Conservation (phyloP, 2,888 invertebrate genomes). For the Theristus sp. region DNA sequence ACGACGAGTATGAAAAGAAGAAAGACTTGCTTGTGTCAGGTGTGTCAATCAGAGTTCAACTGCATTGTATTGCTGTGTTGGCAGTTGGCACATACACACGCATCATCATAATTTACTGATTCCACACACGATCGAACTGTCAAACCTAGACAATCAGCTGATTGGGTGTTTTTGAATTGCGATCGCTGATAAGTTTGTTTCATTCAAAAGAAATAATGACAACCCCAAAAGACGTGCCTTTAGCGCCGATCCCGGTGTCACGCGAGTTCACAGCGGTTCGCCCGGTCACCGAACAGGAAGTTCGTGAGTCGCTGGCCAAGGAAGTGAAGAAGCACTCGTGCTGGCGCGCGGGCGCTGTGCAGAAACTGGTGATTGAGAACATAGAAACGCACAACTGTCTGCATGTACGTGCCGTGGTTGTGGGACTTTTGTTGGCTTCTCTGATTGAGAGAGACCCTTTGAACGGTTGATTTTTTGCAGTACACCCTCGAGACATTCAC, state of each 20-base stretch:
- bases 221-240: too few relatives aligned
- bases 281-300: conserved; percentile 22
- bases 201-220: too few relatives aligned
- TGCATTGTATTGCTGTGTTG: too few relatives aligned
- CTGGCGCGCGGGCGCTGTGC: conserved; percentile 17
- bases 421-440: neutral
- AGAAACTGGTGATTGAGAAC: conserved; percentile 22
- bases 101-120: too few relatives aligned
- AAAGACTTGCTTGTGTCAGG: neutral
- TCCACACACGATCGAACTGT: too few relatives aligned
- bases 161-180: too few relatives aligned
- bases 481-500: conserved; percentile 26
- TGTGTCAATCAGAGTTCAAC: too few relatives aligned
- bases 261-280: conserved; percentile 18
- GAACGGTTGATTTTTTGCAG: too few relatives aligned
- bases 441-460: too few relatives aligned
- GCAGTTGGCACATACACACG: too few relatives aligned
- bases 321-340: conserved; percentile 15
- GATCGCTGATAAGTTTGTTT: too few relatives aligned
- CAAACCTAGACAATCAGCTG: too few relatives aligned
- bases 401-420: neutral
- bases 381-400: neutral
- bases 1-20: neutral
- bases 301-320: conserved; percentile 18
- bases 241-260: neutral